Evolutionary conservation across 2,888 invertebrate genomes (phyloP), one percentile per base, ranked within the genome.

Genomic region (Lacanobia wlatinum): DNA sequence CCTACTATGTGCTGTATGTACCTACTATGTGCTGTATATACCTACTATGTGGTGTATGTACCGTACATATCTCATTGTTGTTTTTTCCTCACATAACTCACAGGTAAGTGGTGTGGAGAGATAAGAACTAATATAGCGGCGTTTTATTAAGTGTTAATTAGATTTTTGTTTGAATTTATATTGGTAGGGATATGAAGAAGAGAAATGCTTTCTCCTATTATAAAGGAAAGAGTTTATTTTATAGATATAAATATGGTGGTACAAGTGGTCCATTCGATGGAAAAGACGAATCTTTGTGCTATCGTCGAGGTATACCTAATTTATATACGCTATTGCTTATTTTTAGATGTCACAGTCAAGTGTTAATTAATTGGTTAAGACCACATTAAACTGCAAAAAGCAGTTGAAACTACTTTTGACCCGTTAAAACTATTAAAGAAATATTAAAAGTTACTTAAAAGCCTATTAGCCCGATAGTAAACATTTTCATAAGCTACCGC

Each of bases 71-170:
- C 28, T 64, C 69, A 71, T 80, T 84, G 75, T 78, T 83, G 60
- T 70, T 75, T 73, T 78, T 82, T 66, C 67, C 52, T 28, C 59
- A 63, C 73, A 83, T 70, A 58, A 38, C 78, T 82, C 66, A 48
- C 50, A 23, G 53, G 18, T 66, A 79, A 64, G 78, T 71, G 61
- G 70, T 82, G 82, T 78, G 78, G 63, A 71, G 78, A 79, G 78
- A 79, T 82, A 82, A 71, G 52, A 67, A 48, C 16, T 12, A 40
- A 53, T 21, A 48, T 65, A 62, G 50, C 69, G 23, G 56, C 28
- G 48, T 56, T 81, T 76, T 77, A 78, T 70, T 56, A 77, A 70
- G 82, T 76, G 78, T 56, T 81, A 76, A 78, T 81, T 63, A 60
- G 59, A 59, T 81, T 76, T 81, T 68, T 73, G 38, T 40, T 16